phyloP scores from a whole-genome alignment of 1,140 invertebrate genomes.

The Drosophila bocqueti region DNA sequence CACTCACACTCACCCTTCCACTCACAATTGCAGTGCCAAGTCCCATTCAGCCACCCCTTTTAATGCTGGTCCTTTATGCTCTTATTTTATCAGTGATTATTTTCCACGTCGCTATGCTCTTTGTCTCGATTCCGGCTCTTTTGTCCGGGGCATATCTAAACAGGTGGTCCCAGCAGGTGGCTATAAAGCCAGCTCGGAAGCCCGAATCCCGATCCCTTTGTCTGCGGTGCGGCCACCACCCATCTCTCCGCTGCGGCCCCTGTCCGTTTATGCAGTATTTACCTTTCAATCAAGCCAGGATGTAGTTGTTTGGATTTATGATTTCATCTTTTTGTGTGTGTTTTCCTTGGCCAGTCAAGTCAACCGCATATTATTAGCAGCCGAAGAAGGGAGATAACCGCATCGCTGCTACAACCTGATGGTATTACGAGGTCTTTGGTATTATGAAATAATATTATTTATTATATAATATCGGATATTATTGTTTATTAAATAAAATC shows the following conservation, averaged over 20 bases:
- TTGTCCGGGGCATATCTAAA: constrained; percentile 75
- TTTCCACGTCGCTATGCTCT: constrained; percentile 79
- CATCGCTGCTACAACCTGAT: neutral
- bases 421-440: neutral
- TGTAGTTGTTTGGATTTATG: constrained; percentile 60
- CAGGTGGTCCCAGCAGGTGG: constrained; percentile 82
- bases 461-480: neutral
- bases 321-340: constrained; percentile 45
- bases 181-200: constrained; percentile 22
- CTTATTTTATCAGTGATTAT: constrained; percentile 82
- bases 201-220: constrained; percentile 40
- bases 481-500: neutral
- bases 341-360: constrained; percentile 57
- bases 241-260: neutral
- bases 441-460: neutral
- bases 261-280: constrained; percentile 58
- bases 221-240: constrained; percentile 12
- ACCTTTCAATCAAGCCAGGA: constrained; percentile 75
- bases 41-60: constrained; percentile 44
- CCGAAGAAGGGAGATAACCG: neutral
- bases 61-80: constrained; percentile 56
- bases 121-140: constrained; percentile 58
- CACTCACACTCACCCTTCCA: neutral
- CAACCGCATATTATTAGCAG: constrained; percentile 69
- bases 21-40: neutral